A percentile compares a stretch with the other conserved stretches of the same genome.
phyloP scores from a whole-genome alignment of 37 sponge, comb jelly and placozoan genomes.

The Oopsacas minuta region DNA sequence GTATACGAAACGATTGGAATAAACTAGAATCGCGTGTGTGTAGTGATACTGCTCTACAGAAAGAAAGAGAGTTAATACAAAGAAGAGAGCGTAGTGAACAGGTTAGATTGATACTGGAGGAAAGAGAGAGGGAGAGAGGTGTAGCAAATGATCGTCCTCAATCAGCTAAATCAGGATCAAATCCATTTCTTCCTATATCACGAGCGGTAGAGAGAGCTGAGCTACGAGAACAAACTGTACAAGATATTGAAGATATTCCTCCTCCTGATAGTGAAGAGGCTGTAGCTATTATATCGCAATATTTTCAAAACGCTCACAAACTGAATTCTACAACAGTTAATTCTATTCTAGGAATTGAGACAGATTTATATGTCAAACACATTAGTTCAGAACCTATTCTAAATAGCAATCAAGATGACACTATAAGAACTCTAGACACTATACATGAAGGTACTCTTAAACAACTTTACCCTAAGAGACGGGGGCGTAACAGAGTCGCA shows the following conservation, averaged over 20 bases:
- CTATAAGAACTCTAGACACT: neutral
- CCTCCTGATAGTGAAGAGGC: conserved; percentile 5
- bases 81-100: neutral
- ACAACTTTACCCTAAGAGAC: neutral
- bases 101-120: neutral
- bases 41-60: neutral
- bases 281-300: neutral
- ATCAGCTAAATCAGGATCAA: neutral
- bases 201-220: neutral
- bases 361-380: neutral
- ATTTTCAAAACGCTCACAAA: neutral
- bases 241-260: neutral
- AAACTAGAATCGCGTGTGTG: neutral
- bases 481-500: neutral
- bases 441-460: neutral
- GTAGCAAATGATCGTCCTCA: neutral
- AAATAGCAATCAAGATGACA: neutral
- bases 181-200: neutral
- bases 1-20: neutral
- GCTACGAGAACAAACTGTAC: neutral
- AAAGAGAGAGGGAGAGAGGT: neutral
- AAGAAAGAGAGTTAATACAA: neutral
- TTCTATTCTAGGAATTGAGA: neutral
- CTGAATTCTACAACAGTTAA: neutral
- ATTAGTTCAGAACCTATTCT: neutral